Evolutionary conservation across 2,113 vertebrate genomes (phyloP).

Genomic region (Cardinalis cardinalis): DNA sequence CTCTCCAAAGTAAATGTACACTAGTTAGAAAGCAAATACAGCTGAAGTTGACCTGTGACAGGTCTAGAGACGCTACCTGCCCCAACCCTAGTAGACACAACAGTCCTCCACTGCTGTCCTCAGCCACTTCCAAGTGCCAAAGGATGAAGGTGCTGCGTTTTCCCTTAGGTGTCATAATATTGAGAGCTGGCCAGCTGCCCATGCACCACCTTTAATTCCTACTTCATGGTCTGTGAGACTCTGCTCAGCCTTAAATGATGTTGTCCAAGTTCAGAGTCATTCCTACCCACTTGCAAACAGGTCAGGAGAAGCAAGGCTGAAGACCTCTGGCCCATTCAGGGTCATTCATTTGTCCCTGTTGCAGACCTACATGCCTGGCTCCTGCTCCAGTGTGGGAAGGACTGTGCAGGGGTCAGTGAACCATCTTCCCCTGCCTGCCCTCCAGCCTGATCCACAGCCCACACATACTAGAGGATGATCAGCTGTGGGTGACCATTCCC

Average conservation of each 20-base stretch:
- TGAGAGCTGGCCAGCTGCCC: neutral
- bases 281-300: neutral
- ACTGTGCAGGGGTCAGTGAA: neutral
- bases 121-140: constrained; percentile 14
- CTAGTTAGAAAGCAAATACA: constrained; percentile 40
- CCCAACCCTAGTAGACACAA: neutral
- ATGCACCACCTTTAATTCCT: neutral
- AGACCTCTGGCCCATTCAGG: neutral
- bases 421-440: neutral
- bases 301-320: neutral
- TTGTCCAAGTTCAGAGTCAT: neutral
- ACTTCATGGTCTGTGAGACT: neutral
- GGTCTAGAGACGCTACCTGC: constrained; percentile 6
- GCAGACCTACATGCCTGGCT: accelerated
- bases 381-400: neutral
- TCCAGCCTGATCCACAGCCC: neutral
- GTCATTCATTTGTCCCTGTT: neutral
- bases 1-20: constrained; percentile 43
- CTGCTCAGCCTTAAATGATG: neutral
- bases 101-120: neutral
- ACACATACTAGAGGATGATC: neutral
- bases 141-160: neutral
- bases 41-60: constrained; percentile 12
- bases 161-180: neutral
- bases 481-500: neutral